Evolutionary conservation across 2,888 invertebrate genomes (phyloP).

Genomic region (Drosophila lutescens): DNA sequence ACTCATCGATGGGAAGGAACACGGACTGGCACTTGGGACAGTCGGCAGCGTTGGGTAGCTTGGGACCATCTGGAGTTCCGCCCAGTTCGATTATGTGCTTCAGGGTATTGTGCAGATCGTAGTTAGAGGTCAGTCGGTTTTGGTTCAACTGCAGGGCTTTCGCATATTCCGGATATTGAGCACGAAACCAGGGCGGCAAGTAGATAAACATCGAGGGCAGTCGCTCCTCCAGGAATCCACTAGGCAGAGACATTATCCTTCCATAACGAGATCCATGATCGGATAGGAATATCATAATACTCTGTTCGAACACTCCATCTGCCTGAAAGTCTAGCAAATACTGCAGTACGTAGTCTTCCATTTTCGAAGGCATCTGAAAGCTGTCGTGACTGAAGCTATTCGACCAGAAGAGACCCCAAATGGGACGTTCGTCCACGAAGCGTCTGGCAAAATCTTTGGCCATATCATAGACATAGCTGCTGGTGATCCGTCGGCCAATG

Average conservation of each 20-base stretch:
- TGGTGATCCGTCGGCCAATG: conserved; percentile 86
- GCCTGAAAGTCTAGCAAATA: conserved; percentile 86
- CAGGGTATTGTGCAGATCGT: conserved; percentile 89
- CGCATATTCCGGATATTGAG: conserved; percentile 85
- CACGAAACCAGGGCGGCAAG: conserved; percentile 87
- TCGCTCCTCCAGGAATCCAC: conserved; percentile 90
- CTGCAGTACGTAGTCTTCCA: conserved; percentile 87
- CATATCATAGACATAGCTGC: conserved; percentile 88
- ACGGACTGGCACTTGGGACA: conserved; percentile 88
- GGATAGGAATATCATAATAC: conserved; percentile 89
- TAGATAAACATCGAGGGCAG: conserved; percentile 89
- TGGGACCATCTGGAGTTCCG: conserved; percentile 50
- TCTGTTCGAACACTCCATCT: conserved; percentile 86
- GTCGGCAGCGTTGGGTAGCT: conserved; percentile 82
- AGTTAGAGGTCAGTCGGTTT: conserved; percentile 88
- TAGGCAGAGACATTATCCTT: conserved; percentile 86
- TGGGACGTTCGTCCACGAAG: conserved; percentile 86
- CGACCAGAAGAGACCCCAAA: conserved; percentile 91
- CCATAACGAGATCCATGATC: conserved; percentile 92
- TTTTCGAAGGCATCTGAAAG: conserved; percentile 87
- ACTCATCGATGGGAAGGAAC: conserved; percentile 85
- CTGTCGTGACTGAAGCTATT: conserved; percentile 89
- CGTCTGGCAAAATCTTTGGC: conserved; percentile 87
- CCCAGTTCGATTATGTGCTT: conserved; percentile 86
- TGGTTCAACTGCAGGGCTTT: conserved; percentile 86